A percentile compares a stretch with the other conserved stretches of the same genome.
phyloP scores from a whole-genome alignment of 2,113 vertebrate species.

The Puffinus mauretanicus region DNA sequence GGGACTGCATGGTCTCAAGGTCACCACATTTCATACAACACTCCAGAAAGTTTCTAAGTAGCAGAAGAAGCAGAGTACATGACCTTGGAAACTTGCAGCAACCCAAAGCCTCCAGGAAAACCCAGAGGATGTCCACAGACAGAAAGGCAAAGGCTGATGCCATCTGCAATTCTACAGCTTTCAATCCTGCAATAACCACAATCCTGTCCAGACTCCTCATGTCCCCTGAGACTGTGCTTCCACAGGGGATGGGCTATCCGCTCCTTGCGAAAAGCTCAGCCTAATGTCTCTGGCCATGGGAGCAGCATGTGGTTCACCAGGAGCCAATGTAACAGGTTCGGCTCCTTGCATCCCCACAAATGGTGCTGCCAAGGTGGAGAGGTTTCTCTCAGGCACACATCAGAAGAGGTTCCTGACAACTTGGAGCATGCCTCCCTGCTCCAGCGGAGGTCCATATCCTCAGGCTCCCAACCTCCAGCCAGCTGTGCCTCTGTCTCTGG shows the following conservation, averaged over 20 bases:
- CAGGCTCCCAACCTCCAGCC: background rate
- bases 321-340: background rate
- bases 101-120: background rate
- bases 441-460: background rate
- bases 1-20: background rate
- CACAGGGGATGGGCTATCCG: fast-evolving
- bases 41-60: background rate
- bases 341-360: background rate
- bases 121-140: background rate
- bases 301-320: background rate
- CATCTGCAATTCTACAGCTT: background rate
- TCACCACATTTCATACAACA: background rate
- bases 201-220: background rate
- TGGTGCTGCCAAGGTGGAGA: background rate
- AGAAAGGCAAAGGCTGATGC: background rate
- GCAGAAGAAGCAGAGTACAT: background rate
- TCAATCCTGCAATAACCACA: background rate
- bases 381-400: background rate
- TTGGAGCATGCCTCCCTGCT: fast-evolving
- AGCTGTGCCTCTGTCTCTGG: background rate
- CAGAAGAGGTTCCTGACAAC: background rate
- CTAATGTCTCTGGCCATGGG: background rate
- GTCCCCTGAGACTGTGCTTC: background rate
- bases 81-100: background rate
- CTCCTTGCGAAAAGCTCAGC: background rate